A percentile compares a stretch with the other conserved stretches of the same genome.
phyloP scores from a whole-genome alignment of 2,113 vertebrate genomes.

The Cyprinus carpio region DNA sequence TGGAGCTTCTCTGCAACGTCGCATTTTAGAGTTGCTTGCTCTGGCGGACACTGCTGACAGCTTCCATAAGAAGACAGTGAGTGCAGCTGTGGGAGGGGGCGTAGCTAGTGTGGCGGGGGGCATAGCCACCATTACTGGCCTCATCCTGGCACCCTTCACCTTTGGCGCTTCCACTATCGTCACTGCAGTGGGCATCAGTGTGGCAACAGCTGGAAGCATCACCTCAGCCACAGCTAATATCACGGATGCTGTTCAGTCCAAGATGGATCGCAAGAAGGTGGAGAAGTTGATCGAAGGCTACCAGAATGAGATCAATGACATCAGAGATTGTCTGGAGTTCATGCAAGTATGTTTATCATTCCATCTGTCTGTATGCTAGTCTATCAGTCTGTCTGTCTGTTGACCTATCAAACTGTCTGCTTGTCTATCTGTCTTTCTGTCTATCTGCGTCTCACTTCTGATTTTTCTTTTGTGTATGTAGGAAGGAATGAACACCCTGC shows the following conservation, averaged over 20 bases:
- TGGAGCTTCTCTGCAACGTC: conserved; percentile 64
- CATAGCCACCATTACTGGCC: conserved; percentile 74
- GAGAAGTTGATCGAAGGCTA: conserved; percentile 76
- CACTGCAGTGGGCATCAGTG: conserved; percentile 73
- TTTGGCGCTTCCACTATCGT: conserved; percentile 74
- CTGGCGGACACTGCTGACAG: conserved; percentile 60
- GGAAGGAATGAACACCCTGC: conserved; percentile 71
- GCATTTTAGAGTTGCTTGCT: conserved; percentile 68
- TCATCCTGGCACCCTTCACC: conserved; percentile 76
- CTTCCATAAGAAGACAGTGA: conserved; percentile 68
- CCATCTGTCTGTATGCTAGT: neutral
- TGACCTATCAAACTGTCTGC: no score
- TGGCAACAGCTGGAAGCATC: conserved; percentile 76
- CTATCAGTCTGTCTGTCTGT: neutral
- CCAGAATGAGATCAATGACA: conserved; percentile 68
- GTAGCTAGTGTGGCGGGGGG: conserved; percentile 74
- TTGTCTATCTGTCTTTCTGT: neutral
- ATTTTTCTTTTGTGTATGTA: conserved; percentile 35
- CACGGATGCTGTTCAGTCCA: conserved; percentile 73
- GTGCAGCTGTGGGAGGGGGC: conserved; percentile 70
- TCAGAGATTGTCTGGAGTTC: conserved; percentile 71
- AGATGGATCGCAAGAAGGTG: conserved; percentile 74
- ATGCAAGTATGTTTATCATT: conserved; percentile 65
- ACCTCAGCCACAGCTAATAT: conserved; percentile 76
- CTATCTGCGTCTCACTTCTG: no score